Percentiles rank a stretch among this genome's conserved stretches.
Conservation (phyloP, 2,797 vertebrate genomes). For the Apogon hyalosoma region DNA sequence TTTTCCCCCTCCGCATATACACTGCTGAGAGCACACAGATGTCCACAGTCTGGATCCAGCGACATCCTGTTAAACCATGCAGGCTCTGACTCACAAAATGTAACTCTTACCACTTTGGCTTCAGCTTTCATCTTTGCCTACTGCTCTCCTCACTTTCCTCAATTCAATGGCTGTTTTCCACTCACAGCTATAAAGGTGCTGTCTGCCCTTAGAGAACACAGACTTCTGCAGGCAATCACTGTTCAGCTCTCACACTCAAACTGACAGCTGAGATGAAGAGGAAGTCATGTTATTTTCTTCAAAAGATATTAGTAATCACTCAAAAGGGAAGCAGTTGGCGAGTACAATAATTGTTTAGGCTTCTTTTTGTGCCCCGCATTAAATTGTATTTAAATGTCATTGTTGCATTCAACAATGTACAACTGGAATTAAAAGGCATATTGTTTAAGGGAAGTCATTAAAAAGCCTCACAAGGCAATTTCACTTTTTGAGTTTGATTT, state of each 20-base stretch:
- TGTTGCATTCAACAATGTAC: conserved; percentile 56
- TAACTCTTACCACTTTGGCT: conserved; percentile 61
- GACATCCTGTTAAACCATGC: conserved; percentile 54
- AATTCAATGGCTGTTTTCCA: conserved; percentile 58
- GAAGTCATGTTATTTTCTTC: conserved; percentile 56
- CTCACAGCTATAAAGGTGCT: conserved; percentile 58
- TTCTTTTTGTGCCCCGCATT: conserved; percentile 2
- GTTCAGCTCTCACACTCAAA: conserved; percentile 41
- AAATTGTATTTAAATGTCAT: conserved; percentile 47
- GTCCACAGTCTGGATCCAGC: conserved; percentile 35
- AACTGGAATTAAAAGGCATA: conserved; percentile 50
- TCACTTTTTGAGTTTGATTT: conserved; percentile 64
- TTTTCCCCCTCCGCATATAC: not conserved
- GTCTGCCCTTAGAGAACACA: conserved; percentile 46
- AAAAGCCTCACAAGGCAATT: conserved; percentile 64
- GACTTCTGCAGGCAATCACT: conserved; percentile 47
- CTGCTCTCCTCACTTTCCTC: conserved; percentile 60
- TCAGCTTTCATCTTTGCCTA: conserved; percentile 68
- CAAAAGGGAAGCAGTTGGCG: conserved; percentile 36
- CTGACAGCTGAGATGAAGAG: conserved; percentile 52
- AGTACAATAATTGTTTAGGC: conserved; percentile 10
- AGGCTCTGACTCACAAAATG: conserved; percentile 58
- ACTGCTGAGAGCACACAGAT: conserved; percentile 15
- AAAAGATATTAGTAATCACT: conserved; percentile 54
- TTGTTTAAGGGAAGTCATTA: conserved; percentile 53